Evolutionary conservation across 2,888 invertebrate genomes (phyloP).

Genomic region (Drosophila flavopinicola): DNA sequence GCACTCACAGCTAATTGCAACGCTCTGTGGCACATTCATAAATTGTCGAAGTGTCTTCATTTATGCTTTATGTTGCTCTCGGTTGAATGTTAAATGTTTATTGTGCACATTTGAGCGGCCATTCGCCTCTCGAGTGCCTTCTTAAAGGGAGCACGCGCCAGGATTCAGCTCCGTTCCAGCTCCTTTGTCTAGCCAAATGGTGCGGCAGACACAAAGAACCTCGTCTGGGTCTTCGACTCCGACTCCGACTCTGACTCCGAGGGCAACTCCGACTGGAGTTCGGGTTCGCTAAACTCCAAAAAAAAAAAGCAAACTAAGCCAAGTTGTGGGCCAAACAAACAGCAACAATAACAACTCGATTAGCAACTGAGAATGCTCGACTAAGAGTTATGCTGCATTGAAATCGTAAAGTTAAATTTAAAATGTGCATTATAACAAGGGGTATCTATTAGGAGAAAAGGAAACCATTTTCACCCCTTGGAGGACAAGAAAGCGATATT

Average conservation of each 20-base stretch:
- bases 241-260: slow-evolving; percentile 6
- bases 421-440: too few relatives aligned
- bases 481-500: too few relatives aligned
- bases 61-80: slow-evolving; percentile 37
- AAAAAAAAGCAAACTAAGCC: slow-evolving; percentile 41
- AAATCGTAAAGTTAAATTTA: too few relatives aligned
- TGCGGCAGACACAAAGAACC: slow-evolving; percentile 54
- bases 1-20: slow-evolving; percentile 51
- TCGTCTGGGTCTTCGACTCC: slow-evolving; percentile 44
- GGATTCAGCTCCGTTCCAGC: slow-evolving; percentile 14
- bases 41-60: slow-evolving; percentile 21
- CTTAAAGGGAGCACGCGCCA: slow-evolving; percentile 8
- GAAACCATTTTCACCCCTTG: too few relatives aligned
- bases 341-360: slow-evolving; percentile 8
- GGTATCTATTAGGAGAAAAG: too few relatives aligned
- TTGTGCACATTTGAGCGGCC: slow-evolving; percentile 37
- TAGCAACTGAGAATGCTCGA: background rate
- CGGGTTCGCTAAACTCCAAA: slow-evolving; percentile 69
- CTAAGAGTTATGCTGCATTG: background rate
- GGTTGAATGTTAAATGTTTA: slow-evolving; percentile 32
- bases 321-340: slow-evolving; percentile 34
- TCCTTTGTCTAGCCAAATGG: slow-evolving; percentile 21
- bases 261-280: slow-evolving; percentile 17
- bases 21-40: slow-evolving; percentile 27
- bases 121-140: slow-evolving; percentile 17